Base-by-base conservation (phyloP, 2,888 invertebrate species). In the Frankliniella intonsa region DNA sequence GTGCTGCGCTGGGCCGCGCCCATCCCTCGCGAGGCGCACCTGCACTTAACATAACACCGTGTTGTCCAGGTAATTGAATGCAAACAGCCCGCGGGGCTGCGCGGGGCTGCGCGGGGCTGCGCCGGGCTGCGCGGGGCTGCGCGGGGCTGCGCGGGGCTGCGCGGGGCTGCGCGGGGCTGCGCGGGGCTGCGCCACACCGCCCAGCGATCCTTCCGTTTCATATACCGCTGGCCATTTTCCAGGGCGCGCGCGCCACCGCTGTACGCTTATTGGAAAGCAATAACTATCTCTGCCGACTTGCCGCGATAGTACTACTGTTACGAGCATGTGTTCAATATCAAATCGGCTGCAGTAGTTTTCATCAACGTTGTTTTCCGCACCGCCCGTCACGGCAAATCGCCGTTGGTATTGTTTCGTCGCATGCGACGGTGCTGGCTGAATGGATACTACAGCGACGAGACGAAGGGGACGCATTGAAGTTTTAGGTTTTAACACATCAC, bases 21-120 rank as follows among this genome's bases (percentile, higher is more conserved):
- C 38, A 38, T 38, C 38, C 38, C 5, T 38, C 38, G 38, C 38
- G 38, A 38, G 38, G 38, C 38, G 38, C 38, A 38, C 9, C 65
- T 65, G 65, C 65, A n/a, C 65, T 65, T n/a, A n/a, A n/a, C 65
- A 65, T 65, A n/a, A n/a, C 69, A n/a, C 22, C 1, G n/a, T 22
- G 69, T 38, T n/a, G 69, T n/a, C n/a, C 69, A 22, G 69, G 69
- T 69, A 69, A 69, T 69, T 69, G 69, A 69, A 69, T 69, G 69
- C 22, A 69, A 69, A 22, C 69, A 69, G 69, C 69, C 69, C 69
- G 69, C n/a, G 69, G 69, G 38, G 38, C 38, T 38, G 38, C 38
- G 38, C 5, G 38, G 38, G 38, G 38, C 38, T 5, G 3, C 38
- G 38, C 38, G 38, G 38, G 38, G 38, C 38, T 38, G 3, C 38